phyloP scores from a whole-genome alignment of 2,888 invertebrate species.

The Ceraclea dissimilis region DNA sequence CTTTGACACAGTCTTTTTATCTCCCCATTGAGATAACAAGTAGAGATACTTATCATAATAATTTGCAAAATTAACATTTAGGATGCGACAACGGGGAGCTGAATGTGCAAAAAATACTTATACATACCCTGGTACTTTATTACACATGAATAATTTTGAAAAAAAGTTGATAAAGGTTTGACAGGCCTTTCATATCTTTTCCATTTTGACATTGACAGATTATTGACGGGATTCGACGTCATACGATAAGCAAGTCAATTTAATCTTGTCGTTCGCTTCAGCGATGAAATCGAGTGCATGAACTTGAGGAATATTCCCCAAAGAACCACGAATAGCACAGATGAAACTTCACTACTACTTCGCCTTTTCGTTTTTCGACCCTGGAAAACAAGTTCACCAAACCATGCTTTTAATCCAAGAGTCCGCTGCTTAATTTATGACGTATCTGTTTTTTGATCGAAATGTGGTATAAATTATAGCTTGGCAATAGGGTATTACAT shows the following conservation, averaged over 20 bases:
- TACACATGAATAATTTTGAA: slow-evolving; percentile 22
- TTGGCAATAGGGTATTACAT: no score
- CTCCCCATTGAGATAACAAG: not conserved
- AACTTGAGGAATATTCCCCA: no score
- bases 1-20: no score
- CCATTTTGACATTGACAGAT: slow-evolving; percentile 22
- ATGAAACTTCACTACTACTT: no score
- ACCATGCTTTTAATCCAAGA: no score
- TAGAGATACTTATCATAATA: not conserved
- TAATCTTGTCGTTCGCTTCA: slow-evolving; percentile 1
- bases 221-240: slow-evolving; percentile 18
- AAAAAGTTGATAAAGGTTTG: slow-evolving; percentile 21
- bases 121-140: slow-evolving; percentile 6
- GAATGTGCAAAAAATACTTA: not conserved
- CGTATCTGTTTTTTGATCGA: no score
- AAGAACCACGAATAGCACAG: no score
- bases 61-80: not conserved
- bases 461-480: no score
- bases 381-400: no score
- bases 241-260: slow-evolving; percentile 5
- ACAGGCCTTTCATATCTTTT: slow-evolving; percentile 17
- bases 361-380: no score
- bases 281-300: no score
- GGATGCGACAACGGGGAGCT: not conserved
- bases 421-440: no score